Base-by-base conservation (phyloP, 2,113 vertebrate species). In the Dipodomys spectabilis region DNA sequence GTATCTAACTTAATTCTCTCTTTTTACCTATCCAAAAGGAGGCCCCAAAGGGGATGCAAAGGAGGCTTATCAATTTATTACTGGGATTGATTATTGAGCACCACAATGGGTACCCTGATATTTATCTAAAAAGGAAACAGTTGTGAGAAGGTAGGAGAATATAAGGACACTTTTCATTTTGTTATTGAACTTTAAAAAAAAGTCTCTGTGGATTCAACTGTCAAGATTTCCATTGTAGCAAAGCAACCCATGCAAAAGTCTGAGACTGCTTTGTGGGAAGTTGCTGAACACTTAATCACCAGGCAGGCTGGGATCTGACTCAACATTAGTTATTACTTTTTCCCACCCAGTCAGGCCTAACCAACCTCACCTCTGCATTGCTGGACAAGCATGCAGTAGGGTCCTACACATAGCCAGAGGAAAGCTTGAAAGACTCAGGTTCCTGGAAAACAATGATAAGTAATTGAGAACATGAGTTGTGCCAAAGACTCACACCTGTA, bases 281-380 rank as follows among this genome's bases (percentile, higher is more conserved):
- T 0, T 72, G 81, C 77, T 71, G 30, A 30, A 74, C 57, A 39
- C 27, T n/a, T n/a, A 44, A 67, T 67, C 77, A 57, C 77, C 81
- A 77, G 91, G 93, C 72, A 65, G 57, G 69, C 73, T 32, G 65
- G 73, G 74, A 30, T 92, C 64, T 78, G 94, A 82, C 64, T 93
- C 85, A 81, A 75, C 60, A 60, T 69, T n/a, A 94, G 82, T 69
- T 60, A 44, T 49, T 69, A 57, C 86, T 74, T 73, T 27, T 15
- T 80, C 53, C 80, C 60, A 60, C 53, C 83, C 45, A 60, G 78
- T 4, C 88, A 32, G 64, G 28, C 83, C 45, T 32, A 78, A 75
- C 68, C 82, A 75, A 68, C 45, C 35, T 68, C 78, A 71, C 16
- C 60, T 78, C 82, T 44, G 67, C 4, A 6, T 3, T 27, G 72